These are phyloP conservation scores for Uropetala carovei DNA, from an alignment of 2,888 invertebrate genomes.

Conservation along the genomic window DNA sequence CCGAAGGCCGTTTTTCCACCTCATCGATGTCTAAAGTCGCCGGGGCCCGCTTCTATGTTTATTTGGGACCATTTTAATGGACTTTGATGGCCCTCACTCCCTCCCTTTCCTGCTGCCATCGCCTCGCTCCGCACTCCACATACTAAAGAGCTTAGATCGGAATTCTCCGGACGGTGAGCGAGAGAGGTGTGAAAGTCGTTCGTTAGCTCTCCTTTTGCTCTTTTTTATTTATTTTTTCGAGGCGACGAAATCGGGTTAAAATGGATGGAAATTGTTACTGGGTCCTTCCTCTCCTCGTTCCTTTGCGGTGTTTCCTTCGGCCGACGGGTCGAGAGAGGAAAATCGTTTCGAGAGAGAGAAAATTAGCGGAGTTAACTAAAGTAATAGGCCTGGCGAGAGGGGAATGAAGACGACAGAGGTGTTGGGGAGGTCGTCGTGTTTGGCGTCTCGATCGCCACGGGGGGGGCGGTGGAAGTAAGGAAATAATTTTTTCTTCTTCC, in stretches of 20 bases:
- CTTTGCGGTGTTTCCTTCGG: background rate
- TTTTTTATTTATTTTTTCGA: conserved; percentile 27
- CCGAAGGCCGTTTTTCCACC: conserved; percentile 30
- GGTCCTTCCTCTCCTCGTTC: background rate
- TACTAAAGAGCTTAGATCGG: conserved; percentile 36
- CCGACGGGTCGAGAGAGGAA: background rate
- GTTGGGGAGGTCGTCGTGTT: background rate
- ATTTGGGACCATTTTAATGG: conserved; percentile 50
- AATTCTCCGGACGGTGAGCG: background rate
- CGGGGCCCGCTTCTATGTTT: conserved; percentile 26
- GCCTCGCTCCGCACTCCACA: conserved; percentile 2
- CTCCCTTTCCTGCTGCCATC: background rate
- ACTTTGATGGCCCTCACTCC: conserved; percentile 20
- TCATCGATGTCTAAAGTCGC: conserved; percentile 7
- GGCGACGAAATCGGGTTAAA: conserved; percentile 27
- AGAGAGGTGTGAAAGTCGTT: conserved; percentile 49
- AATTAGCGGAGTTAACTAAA: conserved; percentile 55
- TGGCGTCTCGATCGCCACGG: background rate
- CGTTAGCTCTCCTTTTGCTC: conserved; percentile 47
- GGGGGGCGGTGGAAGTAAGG: background rate
- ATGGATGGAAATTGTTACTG: conserved; percentile 46
- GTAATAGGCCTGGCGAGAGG: conserved; percentile 21
- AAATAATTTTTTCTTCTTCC: background rate
- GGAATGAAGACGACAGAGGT: conserved; percentile 32
- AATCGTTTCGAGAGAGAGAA: background rate